Conservation (phyloP, 2,113 vertebrate genomes). For the Procapra przewalskii region DNA sequence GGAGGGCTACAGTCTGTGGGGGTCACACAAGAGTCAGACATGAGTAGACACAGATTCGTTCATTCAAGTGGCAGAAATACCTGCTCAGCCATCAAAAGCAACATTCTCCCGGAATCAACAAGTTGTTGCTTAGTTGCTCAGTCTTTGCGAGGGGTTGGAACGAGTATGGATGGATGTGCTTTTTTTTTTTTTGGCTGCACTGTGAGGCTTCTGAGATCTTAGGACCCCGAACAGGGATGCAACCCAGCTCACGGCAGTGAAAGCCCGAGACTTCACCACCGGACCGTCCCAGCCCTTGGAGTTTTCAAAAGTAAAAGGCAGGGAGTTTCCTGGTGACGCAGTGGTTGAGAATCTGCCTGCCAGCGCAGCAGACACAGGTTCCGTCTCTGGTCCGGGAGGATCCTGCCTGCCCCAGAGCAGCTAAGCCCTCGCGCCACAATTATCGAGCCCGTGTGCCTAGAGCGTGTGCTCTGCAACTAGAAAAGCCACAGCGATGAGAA, state of each 20-base stretch:
- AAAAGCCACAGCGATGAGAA: background rate
- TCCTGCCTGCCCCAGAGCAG: background rate
- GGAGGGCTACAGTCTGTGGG: background rate
- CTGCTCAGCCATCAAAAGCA: background rate
- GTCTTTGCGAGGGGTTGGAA: background rate
- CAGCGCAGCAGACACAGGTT: background rate
- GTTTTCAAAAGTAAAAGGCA: background rate
- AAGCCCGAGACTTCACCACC: background rate
- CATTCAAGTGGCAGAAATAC: background rate
- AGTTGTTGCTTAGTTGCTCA: rapidly evolving
- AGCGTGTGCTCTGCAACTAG: rapidly evolving
- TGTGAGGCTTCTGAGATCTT: background rate
- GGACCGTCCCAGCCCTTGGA: background rate
- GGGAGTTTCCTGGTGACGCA: background rate
- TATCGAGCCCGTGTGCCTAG: background rate
- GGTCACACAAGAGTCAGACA: background rate
- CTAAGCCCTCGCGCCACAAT: background rate
- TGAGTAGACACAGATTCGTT: rapidly evolving
- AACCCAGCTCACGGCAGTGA: background rate
- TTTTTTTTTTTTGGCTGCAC: background rate
- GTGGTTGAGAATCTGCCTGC: background rate
- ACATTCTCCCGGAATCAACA: background rate
- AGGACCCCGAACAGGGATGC: background rate
- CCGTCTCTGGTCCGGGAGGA: background rate
- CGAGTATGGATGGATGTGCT: background rate